Evolutionary conservation across 2,888 invertebrate genomes (phyloP), one percentile per base, ranked within the genome.

Genomic region (Clanis bilineata): DNA sequence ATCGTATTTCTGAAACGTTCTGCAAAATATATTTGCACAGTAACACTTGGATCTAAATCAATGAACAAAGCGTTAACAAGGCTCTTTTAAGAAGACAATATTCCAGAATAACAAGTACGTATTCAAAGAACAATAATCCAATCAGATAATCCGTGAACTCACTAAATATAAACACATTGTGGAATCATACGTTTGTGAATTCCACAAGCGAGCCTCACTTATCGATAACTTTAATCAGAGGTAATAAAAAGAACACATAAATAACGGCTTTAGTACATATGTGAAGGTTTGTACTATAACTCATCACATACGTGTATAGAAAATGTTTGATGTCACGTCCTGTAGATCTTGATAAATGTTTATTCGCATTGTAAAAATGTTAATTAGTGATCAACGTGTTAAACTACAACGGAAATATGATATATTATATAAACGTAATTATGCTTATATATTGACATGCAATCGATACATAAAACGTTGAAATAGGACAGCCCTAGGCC

Each of bases 301-400:
- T 60, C 56, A 60, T 60, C 56, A 60, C 45, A 54, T 44, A 60
- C 59, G 59, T 60, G 59, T 18, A 56, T 18, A 21, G 56, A 56
- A 60, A 38, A 60, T 44, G 28, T 43, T 56, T 44, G 6, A 56
- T 44, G 59, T 70, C 74, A 77, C 72, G 69, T 68, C 63, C 60
- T 57, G 64, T 55, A 64, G 64, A 68, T 75, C 65, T 69, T 71
- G 59, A 67, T 66, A 57, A 45, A 3, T 32, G 15, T 39, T 39
- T 15, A 39, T 39, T 39, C 39, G 39, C 41, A 1, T 41, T 41
- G 18, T 15, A 6, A 18, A 9, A 7, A 18, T 41, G 0, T 18
- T 18, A 41, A 41, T 41, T 41, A 41, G 18, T 18, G 15, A 1
- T 0, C 6, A 38, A 38, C 38, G 12, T 38, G 38, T 38, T 41